Base-by-base conservation (phyloP, 2,888 invertebrate species). In the Sphinx pinastri region DNA sequence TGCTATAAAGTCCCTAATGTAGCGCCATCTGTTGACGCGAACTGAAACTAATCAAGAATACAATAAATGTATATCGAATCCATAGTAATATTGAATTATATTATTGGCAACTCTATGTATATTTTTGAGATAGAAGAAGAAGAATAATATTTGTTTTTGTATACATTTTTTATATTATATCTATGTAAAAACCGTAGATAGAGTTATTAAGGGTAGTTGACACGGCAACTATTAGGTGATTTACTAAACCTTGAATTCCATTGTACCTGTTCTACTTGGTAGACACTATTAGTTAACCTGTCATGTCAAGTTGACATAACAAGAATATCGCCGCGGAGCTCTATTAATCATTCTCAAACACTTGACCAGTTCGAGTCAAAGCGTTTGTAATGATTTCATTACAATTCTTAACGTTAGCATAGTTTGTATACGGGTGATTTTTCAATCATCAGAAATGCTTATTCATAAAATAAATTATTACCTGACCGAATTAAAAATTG, bases 321-420 rank as follows among this genome's bases (percentile, higher is more conserved):
- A 59, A 52, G 70, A 49, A 67, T 70, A 5, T 38, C 19, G 58
- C 38, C 57, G 6, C 16, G 45, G 19, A 19, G 12, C 1, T 51
- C 52, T 51, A 67, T 70, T 70, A 52, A 68, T 70, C 67, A 70
- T 70, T 59, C 52, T 38, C 31, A 16, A 47, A 16, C n/a, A 57
- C 19, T 45, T 45, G 19, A 45, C 38, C 45, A n/a, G 13, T 55
- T 68, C 5, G 45, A 45, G 16, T 16, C n/a, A 38, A 54, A 31
- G 38, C 38, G 8, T 25, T 68, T 54, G 55, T 67, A 10, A 54
- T 38, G 38, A 2, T 38, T 38, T 38, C 7, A 2, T 25, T 25
- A 25, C 38, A 38, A 38, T 38, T 38, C 8, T 0, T 8, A 8
- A 38, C 38, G 8, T 38, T 38, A 38, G 38, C 38, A 38, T 38